phyloP scores from a whole-genome alignment of 2,113 vertebrate genomes.

The Chamaea fasciata region DNA sequence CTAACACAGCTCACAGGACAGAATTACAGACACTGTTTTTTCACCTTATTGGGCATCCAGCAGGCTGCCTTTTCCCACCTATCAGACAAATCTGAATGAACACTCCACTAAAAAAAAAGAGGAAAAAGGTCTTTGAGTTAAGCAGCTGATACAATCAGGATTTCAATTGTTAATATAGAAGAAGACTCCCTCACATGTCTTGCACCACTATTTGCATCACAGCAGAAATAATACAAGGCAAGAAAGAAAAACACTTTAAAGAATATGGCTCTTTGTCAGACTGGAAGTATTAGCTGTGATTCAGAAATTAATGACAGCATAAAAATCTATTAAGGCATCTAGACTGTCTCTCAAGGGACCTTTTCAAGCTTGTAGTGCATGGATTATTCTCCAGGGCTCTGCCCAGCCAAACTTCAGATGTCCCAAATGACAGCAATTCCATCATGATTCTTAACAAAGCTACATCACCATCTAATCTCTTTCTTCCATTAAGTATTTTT shows the following conservation, averaged over 20 bases:
- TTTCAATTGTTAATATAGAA: not conserved
- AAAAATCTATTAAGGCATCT: slow-evolving; percentile 63
- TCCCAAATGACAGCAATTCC: slow-evolving; percentile 37
- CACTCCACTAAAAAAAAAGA: not conserved
- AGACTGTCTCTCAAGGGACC: slow-evolving; percentile 30
- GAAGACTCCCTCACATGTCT: not conserved
- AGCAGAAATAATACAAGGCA: not conserved
- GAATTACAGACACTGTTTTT: not conserved
- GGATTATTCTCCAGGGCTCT: slow-evolving; percentile 33
- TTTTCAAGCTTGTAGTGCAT: slow-evolving; percentile 19
- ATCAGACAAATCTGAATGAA: not conserved
- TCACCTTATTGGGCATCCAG: not conserved
- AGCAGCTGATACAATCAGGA: not conserved
- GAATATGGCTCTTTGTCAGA: slow-evolving; percentile 41
- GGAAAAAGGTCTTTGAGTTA: not conserved
- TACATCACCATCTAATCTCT: not conserved
- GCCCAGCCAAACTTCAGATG: slow-evolving; percentile 44
- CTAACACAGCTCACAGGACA: not conserved
- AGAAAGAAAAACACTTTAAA: slow-evolving; percentile 17
- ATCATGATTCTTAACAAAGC: slow-evolving; percentile 15
- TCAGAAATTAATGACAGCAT: slow-evolving; percentile 58
- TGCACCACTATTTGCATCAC: not conserved
- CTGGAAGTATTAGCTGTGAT: slow-evolving; percentile 34
- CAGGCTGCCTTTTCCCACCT: not conserved
- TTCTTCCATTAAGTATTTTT: not conserved